Percentiles rank a stretch among this genome's conserved stretches.
Evolutionary conservation across 2,888 invertebrate species (phyloP).

Genomic region (Limnephilus auricula): DNA sequence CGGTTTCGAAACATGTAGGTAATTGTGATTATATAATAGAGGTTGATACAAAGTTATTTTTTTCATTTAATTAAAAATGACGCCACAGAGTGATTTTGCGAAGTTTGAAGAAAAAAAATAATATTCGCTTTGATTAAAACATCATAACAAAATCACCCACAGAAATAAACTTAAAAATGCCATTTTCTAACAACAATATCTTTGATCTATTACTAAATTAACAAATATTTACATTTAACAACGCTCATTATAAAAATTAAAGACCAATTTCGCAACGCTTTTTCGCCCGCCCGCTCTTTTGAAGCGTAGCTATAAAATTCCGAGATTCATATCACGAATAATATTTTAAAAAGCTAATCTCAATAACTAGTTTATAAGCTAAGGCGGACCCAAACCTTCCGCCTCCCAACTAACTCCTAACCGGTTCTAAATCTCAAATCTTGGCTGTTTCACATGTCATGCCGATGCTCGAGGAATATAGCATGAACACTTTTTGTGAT

Average conservation of each 20-base stretch:
- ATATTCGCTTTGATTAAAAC: too few species aligned
- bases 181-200: neutral
- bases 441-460: constrained; percentile 11
- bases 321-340: constrained; percentile 12
- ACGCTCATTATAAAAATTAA: neutral
- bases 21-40: too few species aligned
- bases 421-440: constrained; percentile 2
- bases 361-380: constrained; percentile 10
- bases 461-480: neutral
- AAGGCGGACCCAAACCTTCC: neutral
- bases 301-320: neutral
- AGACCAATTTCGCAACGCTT: neutral
- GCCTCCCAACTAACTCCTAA: neutral
- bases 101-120: too few species aligned
- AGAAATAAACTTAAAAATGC: too few species aligned
- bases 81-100: too few species aligned
- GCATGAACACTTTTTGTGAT: neutral
- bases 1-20: too few species aligned
- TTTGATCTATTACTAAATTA: neutral
- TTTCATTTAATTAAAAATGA: too few species aligned
- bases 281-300: neutral
- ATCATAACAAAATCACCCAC: too few species aligned
- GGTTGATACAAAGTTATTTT: too few species aligned
- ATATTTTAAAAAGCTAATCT: constrained; percentile 3
- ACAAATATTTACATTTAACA: neutral